Conservation (phyloP, 2,888 invertebrate species). For the Ashinkailepas kermadecensis region DNA sequence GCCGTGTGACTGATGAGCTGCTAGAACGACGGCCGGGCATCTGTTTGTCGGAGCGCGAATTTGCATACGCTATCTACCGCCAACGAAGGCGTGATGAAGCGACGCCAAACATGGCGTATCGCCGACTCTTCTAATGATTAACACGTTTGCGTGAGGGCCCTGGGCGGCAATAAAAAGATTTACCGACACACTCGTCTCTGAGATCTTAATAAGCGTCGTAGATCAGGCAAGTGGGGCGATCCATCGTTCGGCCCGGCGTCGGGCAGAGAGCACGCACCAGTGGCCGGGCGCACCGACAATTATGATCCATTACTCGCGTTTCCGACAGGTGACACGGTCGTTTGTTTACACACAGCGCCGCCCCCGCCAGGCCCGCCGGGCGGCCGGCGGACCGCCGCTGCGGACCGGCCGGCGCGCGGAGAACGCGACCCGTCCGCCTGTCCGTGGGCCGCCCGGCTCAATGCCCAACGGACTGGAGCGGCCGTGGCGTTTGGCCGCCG, state of each 20-base stretch:
- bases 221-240: not conserved
- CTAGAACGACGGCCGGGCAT: not conserved
- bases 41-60: not conserved
- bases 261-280: not conserved
- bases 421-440: not conserved
- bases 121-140: not conserved
- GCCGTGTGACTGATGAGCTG: not conserved
- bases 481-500: not conserved
- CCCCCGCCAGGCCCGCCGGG: not conserved
- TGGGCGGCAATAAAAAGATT: constrained; percentile 6
- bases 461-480: not conserved
- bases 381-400: not conserved
- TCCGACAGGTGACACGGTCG: not conserved
- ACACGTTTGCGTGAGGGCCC: not conserved
- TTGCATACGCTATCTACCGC: not conserved
- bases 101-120: not conserved
- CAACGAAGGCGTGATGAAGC: not conserved
- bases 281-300: not conserved
- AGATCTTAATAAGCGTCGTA: not conserved
- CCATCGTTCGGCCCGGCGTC: not conserved
- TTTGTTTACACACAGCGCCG: not conserved
- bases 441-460: not conserved
- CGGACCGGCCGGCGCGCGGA: not conserved
- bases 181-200: not conserved
- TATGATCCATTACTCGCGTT: constrained; percentile 6